Conservation (phyloP, 1,140 invertebrate genomes). For the Epicauta chinensis region DNA sequence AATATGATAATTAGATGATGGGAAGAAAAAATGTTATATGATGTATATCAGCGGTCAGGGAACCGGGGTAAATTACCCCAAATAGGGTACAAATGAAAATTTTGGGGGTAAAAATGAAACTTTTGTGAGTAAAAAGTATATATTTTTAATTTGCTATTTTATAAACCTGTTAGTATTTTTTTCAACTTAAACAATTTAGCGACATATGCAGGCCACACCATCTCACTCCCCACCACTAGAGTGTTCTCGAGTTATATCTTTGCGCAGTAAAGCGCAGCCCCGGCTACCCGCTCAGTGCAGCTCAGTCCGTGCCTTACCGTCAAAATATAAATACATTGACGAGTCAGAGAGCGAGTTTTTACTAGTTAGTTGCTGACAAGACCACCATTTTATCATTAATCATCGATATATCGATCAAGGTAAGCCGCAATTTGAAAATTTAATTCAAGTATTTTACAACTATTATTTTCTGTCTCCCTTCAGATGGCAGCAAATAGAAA, state of each 20-base stretch:
- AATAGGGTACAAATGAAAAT: constrained; percentile 9
- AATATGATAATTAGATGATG: too few species aligned
- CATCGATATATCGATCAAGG: constrained; percentile 24
- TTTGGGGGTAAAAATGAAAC: constrained; percentile 13
- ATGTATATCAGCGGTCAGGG: background rate
- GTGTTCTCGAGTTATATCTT: constrained; percentile 1
- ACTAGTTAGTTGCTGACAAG: constrained; percentile 15
- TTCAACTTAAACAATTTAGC: constrained; percentile 11
- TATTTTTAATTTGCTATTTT: constrained; percentile 22
- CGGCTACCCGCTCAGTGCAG: background rate
- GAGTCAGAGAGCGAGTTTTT: constrained; percentile 3
- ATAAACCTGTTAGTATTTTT: constrained; percentile 22
- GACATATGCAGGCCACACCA: constrained; percentile 14
- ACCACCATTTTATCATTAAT: constrained; percentile 16
- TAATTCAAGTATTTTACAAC: constrained; percentile 22
- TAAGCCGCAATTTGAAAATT: constrained; percentile 25
- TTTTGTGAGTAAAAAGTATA: constrained; percentile 20
- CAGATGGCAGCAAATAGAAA: constrained; percentile 27
- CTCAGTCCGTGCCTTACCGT: background rate
- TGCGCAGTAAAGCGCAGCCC: background rate
- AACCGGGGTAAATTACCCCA: constrained; percentile 9
- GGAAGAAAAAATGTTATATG: too few species aligned
- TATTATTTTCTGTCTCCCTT: constrained; percentile 21
- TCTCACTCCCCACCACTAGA: constrained; percentile 8
- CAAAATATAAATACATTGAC: background rate